A percentile compares a stretch with the other conserved stretches of the same genome.
Evolutionary conservation across 2,888 invertebrate species (phyloP).

Genomic region (Margaritifera margaritifera): DNA sequence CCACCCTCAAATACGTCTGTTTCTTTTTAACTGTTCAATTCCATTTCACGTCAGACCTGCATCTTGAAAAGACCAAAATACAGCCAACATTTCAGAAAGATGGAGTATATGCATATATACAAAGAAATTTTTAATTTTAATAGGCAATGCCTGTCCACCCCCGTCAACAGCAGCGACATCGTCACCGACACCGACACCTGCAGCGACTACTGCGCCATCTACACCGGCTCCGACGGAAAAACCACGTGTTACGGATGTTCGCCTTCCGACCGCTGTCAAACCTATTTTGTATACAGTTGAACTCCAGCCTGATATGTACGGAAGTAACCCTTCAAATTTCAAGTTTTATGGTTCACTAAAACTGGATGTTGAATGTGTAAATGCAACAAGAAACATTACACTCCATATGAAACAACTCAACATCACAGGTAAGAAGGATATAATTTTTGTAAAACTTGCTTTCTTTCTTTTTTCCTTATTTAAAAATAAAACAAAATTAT

Average conservation of each 20-base stretch:
- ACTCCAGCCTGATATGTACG: conserved; percentile 61
- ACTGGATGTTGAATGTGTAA: conserved; percentile 43
- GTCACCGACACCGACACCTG: conserved; percentile 6
- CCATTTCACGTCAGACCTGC: too few relatives aligned
- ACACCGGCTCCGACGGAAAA: conserved; percentile 6
- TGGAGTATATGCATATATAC: too few relatives aligned
- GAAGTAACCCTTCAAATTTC: conserved; percentile 44
- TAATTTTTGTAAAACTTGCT: too few relatives aligned
- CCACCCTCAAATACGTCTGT: too few relatives aligned
- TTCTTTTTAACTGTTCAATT: too few relatives aligned
- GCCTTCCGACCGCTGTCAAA: conserved; percentile 49
- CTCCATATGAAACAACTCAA: conserved; percentile 52
- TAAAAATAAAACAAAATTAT: too few relatives aligned
- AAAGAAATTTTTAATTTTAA: too few relatives aligned
- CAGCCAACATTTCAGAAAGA: too few relatives aligned
- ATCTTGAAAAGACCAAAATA: too few relatives aligned
- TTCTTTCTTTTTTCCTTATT: too few relatives aligned
- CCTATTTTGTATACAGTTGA: conserved; percentile 57
- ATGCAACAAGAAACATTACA: conserved; percentile 43
- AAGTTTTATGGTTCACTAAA: conserved; percentile 52
- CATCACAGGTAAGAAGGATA: too few relatives aligned
- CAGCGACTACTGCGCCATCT: conserved; percentile 13
- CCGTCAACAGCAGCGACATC: neutral
- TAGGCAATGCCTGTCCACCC: too few relatives aligned
- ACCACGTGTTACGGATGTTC: conserved; percentile 35